Evolutionary conservation across 1,140 invertebrate genomes (phyloP), one percentile per base, ranked within the genome.

Genomic region (Onthophagus taurus): DNA sequence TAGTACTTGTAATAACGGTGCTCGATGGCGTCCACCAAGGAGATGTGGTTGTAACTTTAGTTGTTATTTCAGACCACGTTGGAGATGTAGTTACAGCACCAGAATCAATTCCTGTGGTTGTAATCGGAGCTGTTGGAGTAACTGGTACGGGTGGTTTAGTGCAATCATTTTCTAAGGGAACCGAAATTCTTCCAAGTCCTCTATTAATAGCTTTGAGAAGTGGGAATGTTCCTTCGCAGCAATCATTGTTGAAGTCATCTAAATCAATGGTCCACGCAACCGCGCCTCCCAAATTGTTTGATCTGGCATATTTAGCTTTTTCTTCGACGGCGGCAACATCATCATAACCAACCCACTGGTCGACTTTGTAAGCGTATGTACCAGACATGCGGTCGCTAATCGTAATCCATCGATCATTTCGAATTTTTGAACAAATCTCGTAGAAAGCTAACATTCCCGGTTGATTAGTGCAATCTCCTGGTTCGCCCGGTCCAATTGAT

Each of bases 331-430:
- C 91, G 33, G 78, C 73, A 1, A 73, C 57, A 65, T 92, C 82
- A 53, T 97, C 92, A 59, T 80, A 96, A 34, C 89, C 85, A 1
- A 94, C 87, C 89, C 91, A 96, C 54, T 94, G 87, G 53, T 89
- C 74, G 8, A 76, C 76, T 2, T 74, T 68, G 59, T 83, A 81
- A 2, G 86, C 80, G 63, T 84, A 93, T 1, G 89, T 88, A 9
- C 85, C 86, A 2, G 72, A 62, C 23, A 63, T 64, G 16, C 58
- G 63, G 38, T 75, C 71, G 47, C 67, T 62, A 2, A 69, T 71
- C 2, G 67, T 72, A 30, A 68, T 68, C 79, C 78, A 83, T 19
- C 72, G 69, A 12, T 74, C 58, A 34, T 71, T 72, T 46, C 71
- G 74, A 7, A 80, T 71, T 68, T 75, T 74, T n/a, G 83, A 71